A percentile compares a stretch with the other conserved stretches of the same genome.
phyloP scores from a whole-genome alignment of 2,888 invertebrate species.

The Panzeria rudis region DNA sequence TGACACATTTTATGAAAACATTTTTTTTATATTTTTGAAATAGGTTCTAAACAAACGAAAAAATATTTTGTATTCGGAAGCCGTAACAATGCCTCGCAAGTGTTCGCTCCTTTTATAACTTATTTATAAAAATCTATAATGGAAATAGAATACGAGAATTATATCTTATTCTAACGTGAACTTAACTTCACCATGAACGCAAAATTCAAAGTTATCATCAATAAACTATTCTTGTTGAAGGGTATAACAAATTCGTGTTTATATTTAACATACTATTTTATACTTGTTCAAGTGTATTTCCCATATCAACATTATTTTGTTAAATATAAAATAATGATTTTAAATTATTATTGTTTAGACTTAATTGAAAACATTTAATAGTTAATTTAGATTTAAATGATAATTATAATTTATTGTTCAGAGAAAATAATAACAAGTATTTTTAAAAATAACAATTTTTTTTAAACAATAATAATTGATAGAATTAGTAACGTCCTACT shows the following conservation, averaged over 20 bases:
- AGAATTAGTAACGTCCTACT: neutral
- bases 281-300: neutral
- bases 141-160: too few relatives aligned
- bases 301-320: neutral
- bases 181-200: too few relatives aligned
- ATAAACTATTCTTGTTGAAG: neutral
- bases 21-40: too few relatives aligned
- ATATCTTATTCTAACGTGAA: too few relatives aligned
- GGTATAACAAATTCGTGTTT: neutral
- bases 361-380: conserved; percentile 65
- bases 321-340: neutral
- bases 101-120: too few relatives aligned
- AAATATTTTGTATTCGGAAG: too few relatives aligned
- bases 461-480: conserved; percentile 1
- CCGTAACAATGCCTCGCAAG: too few relatives aligned
- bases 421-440: neutral
- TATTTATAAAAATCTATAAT: too few relatives aligned
- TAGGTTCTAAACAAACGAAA: too few relatives aligned
- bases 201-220: too few relatives aligned
- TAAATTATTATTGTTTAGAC: conserved; percentile 48
- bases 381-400: conserved; percentile 56
- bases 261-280: neutral
- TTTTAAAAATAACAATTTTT: too few relatives aligned
- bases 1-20: too few relatives aligned
- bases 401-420: conserved; percentile 15